A percentile compares a stretch with the other conserved stretches of the same genome.
Evolutionary conservation across 2,113 vertebrate genomes (phyloP).

Genomic region (Ovibos moschatus): DNA sequence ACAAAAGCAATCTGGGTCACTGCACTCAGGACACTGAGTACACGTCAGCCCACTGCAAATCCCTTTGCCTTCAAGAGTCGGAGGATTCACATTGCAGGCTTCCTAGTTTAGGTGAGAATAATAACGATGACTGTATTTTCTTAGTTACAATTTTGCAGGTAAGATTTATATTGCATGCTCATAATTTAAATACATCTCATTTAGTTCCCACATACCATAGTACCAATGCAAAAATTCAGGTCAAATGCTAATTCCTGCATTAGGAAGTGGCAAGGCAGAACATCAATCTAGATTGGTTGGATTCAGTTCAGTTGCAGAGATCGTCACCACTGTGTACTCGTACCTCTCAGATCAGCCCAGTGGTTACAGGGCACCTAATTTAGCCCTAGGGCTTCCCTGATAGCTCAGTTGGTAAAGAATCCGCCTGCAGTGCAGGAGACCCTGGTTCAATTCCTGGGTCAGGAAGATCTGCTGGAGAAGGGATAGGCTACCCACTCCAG

Average conservation of each 20-base stretch:
- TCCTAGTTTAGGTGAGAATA: not conserved
- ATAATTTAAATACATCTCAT: not conserved
- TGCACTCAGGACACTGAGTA: not conserved
- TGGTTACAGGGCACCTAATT: too few relatives aligned
- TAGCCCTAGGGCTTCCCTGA: not conserved
- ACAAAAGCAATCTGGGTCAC: not conserved
- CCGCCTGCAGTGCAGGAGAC: not conserved
- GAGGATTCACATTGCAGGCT: not conserved
- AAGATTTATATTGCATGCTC: not conserved
- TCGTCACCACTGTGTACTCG: not conserved
- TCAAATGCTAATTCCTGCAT: not conserved
- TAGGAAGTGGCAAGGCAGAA: not conserved
- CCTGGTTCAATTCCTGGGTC: not conserved
- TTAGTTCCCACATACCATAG: not conserved
- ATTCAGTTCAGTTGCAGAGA: rapidly evolving
- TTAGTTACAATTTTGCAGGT: not conserved
- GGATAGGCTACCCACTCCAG: not conserved
- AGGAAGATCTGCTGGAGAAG: not conserved
- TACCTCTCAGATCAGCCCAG: not conserved
- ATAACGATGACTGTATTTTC: not conserved
- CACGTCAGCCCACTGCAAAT: not conserved
- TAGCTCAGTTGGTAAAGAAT: not conserved
- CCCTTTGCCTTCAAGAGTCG: not conserved
- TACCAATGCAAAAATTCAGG: not conserved
- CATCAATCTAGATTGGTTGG: not conserved